A percentile compares a stretch with the other conserved stretches of the same genome.
Evolutionary conservation across 2,113 vertebrate species (phyloP).

Genomic region (Microcebus ravelobensis): DNA sequence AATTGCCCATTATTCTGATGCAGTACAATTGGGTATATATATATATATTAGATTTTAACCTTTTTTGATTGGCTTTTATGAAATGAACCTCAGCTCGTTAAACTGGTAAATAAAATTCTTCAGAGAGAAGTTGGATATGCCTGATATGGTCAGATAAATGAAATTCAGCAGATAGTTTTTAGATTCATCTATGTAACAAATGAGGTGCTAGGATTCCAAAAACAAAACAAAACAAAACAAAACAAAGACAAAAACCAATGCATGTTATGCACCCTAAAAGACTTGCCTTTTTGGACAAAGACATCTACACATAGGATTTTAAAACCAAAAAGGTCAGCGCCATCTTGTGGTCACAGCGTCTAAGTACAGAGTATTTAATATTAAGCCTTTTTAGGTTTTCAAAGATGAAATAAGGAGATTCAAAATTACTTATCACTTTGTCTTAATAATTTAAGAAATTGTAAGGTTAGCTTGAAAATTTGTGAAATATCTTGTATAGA

Average conservation of each 20-base stretch:
- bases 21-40: not conserved
- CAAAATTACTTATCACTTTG: not conserved
- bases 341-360: not conserved
- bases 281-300: not conserved
- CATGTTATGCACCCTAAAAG: not conserved
- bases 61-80: slow-evolving; percentile 9
- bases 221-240: not conserved
- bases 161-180: not conserved
- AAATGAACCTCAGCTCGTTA: not conserved
- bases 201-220: not conserved
- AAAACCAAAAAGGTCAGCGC: not conserved
- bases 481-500: not conserved
- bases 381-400: not conserved
- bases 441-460: not conserved
- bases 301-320: not conserved
- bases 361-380: not conserved
- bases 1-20: not conserved
- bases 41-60: not conserved
- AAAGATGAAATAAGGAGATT: not conserved
- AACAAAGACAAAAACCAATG: not conserved
- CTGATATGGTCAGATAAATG: not conserved
- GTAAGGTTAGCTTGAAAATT: not conserved
- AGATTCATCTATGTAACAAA: not conserved
- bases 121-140: not conserved
- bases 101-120: slow-evolving; percentile 2